Base-by-base conservation (phyloP, 2,797 vertebrate genomes). In the Champsocephalus gunnari region DNA sequence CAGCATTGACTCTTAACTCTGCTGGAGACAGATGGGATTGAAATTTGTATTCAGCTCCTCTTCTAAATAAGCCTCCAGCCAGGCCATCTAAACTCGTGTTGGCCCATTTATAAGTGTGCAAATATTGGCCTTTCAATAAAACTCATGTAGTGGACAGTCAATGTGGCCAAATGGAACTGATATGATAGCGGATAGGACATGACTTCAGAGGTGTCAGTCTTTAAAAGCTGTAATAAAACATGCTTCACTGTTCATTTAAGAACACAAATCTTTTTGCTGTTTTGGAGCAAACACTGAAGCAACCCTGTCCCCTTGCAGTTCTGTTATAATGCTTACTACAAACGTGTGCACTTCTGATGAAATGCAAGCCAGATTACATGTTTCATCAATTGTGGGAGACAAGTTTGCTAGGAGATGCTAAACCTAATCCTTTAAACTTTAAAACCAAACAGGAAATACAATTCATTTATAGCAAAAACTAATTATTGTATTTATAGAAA, bases 21-120 rank as follows among this genome's bases (percentile, higher is more conserved):
- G 54, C 64, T 62, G 75, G 74, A 82, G 79, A 84, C 83, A 80
- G 84, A 87, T 85, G 83, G 79, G 83, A 76, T n/a, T 83, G 75
- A 86, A 82, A 81, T 83, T 79, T 82, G 78, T 71, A 71, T 78
- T 71, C 73, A 62, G 74, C 73, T 63, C 61, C 17, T 64, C 60
- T 59, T 81, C 63, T 82, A 73, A 72, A 76, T 14, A 49, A 69
- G 79, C 72, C 48, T 6, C 54, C 61, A 64, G 63, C 59, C 69
- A 8, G 71, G 56, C 74, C 59, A 62, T 68, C 66, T 47, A n/a
- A 79, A 34, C 75, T 12, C 3, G 57, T 43, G 56, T 3, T n/a
- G 44, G 28, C 59, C 64, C 63, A 64, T 79, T 80, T 57, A 76
- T 84, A 64, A 82, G 63, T 43, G 12, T n/a, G 66, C 53, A 78